phyloP scores from a whole-genome alignment of 2,113 vertebrate species.

The Anoura caudifer region DNA sequence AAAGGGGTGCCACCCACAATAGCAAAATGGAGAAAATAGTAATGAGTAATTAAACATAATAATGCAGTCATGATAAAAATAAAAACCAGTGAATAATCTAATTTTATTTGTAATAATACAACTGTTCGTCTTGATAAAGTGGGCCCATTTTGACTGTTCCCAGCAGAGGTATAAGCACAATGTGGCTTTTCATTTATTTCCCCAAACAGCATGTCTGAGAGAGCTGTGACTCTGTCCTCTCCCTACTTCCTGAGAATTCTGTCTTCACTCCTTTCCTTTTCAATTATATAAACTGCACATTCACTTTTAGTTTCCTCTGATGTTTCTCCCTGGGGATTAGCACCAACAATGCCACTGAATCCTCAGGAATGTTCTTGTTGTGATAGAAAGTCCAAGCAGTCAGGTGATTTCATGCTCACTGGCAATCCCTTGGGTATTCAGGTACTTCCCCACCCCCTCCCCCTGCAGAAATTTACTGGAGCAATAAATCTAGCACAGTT shows the following conservation, averaged over 20 bases:
- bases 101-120: constrained; percentile 30
- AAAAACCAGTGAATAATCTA: constrained; percentile 6
- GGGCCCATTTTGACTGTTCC: background rate
- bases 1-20: constrained; percentile 28
- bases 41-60: constrained; percentile 66
- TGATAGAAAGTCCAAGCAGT: constrained; percentile 47
- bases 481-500: constrained; percentile 79
- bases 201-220: background rate
- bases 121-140: constrained; percentile 14
- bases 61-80: constrained; percentile 44
- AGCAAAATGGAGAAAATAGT: constrained; percentile 52
- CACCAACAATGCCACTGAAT: constrained; percentile 64
- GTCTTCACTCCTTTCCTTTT: constrained; percentile 36
- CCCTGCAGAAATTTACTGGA: constrained; percentile 76
- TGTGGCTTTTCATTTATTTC: constrained; percentile 22
- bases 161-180: background rate
- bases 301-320: constrained; percentile 2
- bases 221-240: background rate
- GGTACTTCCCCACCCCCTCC: constrained; percentile 29
- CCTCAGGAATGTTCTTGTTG: constrained; percentile 74
- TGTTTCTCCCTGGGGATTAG: constrained; percentile 61
- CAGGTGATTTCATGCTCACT: constrained; percentile 68
- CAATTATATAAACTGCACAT: background rate
- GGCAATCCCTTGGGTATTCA: constrained; percentile 46
- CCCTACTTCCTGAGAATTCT: background rate